Conservation (phyloP, 2,797 vertebrate genomes). For the Girardinus metallicus region DNA sequence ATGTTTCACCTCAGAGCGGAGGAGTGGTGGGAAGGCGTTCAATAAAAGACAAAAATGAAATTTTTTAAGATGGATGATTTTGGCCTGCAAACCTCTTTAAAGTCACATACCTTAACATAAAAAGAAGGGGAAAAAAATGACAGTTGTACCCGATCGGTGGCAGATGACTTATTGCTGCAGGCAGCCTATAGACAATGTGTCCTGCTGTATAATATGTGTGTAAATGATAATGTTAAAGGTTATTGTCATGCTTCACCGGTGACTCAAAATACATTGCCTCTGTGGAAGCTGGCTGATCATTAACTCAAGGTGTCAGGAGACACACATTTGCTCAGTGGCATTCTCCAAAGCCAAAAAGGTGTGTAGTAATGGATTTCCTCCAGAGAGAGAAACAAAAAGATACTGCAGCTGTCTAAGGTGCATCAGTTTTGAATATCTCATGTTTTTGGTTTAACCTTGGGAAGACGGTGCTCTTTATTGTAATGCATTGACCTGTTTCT, state of each 20-base stretch:
- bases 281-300: conserved; percentile 74
- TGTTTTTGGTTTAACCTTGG: conserved; percentile 62
- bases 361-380: conserved; percentile 47
- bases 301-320: conserved; percentile 80
- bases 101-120: conserved; percentile 68
- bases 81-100: conserved; percentile 68
- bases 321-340: conserved; percentile 72
- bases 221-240: conserved; percentile 84
- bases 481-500: conserved; percentile 15
- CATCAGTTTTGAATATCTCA: conserved; percentile 40
- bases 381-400: conserved; percentile 28
- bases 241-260: conserved; percentile 78
- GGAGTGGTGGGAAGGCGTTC: conserved; percentile 30
- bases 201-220: conserved; percentile 73
- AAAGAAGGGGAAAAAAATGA: conserved; percentile 46
- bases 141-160: conserved; percentile 62
- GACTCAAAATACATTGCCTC: conserved; percentile 75
- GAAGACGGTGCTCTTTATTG: conserved; percentile 9
- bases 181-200: conserved; percentile 78
- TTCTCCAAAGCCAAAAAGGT: conserved; percentile 71
- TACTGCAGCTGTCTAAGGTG: conserved; percentile 44
- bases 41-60: conserved; percentile 67
- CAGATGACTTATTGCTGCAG: conserved; percentile 74
- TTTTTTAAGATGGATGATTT: conserved; percentile 74
- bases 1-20: conserved; percentile 76